Evolutionary conservation across 2,888 invertebrate species (phyloP).

Genomic region (Odontomyia ornata): DNA sequence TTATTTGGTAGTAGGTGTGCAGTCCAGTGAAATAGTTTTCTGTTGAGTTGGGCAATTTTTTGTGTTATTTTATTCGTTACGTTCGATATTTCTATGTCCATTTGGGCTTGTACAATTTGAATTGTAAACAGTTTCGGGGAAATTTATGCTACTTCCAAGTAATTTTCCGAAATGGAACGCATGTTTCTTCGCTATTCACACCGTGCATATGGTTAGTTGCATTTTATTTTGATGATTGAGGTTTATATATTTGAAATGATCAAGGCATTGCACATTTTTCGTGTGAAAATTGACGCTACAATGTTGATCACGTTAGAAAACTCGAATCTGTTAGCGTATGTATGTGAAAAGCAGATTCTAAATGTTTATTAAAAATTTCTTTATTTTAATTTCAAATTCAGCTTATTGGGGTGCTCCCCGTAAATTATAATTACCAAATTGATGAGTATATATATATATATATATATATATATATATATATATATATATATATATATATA

Average conservation of each 20-base stretch:
- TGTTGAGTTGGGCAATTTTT: background rate
- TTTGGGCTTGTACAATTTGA: constrained; percentile 23
- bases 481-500: no score
- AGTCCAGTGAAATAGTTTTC: background rate
- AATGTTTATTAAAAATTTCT: no score
- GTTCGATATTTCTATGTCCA: background rate
- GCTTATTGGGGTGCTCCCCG: no score
- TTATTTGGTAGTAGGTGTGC: background rate
- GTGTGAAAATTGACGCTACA: background rate
- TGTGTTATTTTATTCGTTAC: background rate
- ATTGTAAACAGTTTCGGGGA: constrained; percentile 17
- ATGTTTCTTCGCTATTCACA: constrained; percentile 20
- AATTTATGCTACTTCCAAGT: constrained; percentile 16
- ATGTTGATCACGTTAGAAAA: no score
- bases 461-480: no score
- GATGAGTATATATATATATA: no score
- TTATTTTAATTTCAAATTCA: no score
- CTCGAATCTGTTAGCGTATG: no score
- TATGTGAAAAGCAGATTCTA: no score
- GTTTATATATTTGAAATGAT: constrained; percentile 1
- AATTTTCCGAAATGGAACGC: constrained; percentile 1
- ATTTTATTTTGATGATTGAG: constrained; percentile 23
- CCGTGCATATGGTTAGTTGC: constrained; percentile 31
- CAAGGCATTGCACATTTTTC: constrained; percentile 11
- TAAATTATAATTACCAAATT: no score